phyloP scores from a whole-genome alignment of 2,888 invertebrate species.

The Dynastes hyllus region DNA sequence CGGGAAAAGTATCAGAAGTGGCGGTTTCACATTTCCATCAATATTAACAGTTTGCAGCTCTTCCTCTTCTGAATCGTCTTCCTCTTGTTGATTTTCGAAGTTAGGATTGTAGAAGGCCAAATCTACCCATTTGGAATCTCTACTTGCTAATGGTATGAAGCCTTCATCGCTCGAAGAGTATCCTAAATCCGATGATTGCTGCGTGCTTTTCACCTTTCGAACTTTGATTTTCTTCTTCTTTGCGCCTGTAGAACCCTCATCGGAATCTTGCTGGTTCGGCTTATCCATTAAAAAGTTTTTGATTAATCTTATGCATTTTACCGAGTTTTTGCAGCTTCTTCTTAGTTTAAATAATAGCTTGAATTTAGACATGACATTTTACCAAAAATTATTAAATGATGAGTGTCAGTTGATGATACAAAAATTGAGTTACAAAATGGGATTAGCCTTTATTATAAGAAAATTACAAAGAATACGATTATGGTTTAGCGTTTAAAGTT shows the following conservation, averaged over 20 bases:
- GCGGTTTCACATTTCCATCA: slow-evolving; percentile 57
- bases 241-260: slow-evolving; percentile 39
- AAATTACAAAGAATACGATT: no score
- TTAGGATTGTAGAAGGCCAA: slow-evolving; percentile 67
- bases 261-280: slow-evolving; percentile 25
- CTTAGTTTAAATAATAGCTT: slow-evolving; percentile 51
- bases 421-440: no score
- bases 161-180: slow-evolving; percentile 55
- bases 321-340: slow-evolving; percentile 43
- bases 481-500: no score
- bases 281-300: slow-evolving; percentile 52
- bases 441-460: no score
- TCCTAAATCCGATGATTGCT: slow-evolving; percentile 37
- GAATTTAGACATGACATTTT: slow-evolving; percentile 56
- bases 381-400: slow-evolving; percentile 20
- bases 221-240: slow-evolving; percentile 52
- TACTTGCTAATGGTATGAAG: slow-evolving; percentile 69
- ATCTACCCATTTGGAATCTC: slow-evolving; percentile 73
- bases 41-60: slow-evolving; percentile 59
- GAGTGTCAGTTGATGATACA: background rate
- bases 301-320: slow-evolving; percentile 51
- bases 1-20: slow-evolving; percentile 62
- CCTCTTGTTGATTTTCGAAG: slow-evolving; percentile 52
- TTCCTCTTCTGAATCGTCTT: slow-evolving; percentile 55
- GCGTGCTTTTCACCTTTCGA: slow-evolving; percentile 26